These are phyloP conservation scores for Zapornia atra DNA, from an alignment of 2,113 vertebrate species.

Conservation along the genomic window DNA sequence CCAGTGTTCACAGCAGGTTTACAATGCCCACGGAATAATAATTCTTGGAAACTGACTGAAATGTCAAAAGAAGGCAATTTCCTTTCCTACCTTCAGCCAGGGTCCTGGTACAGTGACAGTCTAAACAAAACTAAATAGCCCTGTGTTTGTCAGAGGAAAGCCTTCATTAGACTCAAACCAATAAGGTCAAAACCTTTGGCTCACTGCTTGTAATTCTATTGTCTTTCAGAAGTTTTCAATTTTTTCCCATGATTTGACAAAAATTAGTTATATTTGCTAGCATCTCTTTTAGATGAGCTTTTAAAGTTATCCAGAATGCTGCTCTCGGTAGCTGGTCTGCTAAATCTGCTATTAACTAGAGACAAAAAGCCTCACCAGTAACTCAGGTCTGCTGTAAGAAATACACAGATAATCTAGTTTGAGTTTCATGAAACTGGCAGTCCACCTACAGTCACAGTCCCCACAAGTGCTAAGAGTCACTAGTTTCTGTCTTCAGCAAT, in stretches of 20 bases:
- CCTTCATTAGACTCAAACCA: constrained; percentile 5
- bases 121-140: constrained; percentile 2
- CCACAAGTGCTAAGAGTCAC: background rate
- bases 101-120: background rate
- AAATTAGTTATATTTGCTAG: background rate
- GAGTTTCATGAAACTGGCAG: background rate
- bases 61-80: background rate
- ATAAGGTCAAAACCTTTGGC: background rate
- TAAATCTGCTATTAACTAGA: background rate
- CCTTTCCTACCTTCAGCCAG: background rate
- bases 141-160: background rate
- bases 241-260: background rate
- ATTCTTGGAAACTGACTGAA: background rate
- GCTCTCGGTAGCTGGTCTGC: background rate
- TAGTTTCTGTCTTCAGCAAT: background rate
- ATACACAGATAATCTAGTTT: background rate
- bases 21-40: background rate
- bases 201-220: background rate
- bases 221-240: background rate
- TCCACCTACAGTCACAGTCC: background rate
- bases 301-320: background rate
- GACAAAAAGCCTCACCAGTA: background rate
- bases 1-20: background rate
- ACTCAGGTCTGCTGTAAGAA: background rate
- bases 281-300: background rate